These are phyloP conservation scores for Mimumesa dahlbomi DNA, from an alignment of 2,888 invertebrate genomes.

Conservation along the genomic window DNA sequence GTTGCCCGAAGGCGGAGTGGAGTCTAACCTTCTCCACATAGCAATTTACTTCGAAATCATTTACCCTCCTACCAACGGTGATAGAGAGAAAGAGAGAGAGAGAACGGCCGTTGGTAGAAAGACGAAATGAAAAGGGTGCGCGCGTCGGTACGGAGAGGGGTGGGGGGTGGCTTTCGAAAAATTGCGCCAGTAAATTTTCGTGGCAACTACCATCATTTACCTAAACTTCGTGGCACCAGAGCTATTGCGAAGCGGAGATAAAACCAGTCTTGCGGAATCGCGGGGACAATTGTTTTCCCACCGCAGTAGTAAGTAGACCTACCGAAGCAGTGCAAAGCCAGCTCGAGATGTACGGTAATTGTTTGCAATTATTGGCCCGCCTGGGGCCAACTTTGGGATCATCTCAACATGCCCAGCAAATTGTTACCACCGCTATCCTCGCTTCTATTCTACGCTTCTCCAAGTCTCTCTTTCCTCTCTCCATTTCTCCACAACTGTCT, in stretches of 20 bases:
- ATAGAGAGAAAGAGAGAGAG: constrained; percentile 21
- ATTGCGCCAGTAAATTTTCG: constrained; percentile 75
- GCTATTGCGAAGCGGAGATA: constrained; percentile 54
- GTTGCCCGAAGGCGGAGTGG: constrained; percentile 29
- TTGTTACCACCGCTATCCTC: constrained; percentile 57
- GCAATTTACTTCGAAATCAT: constrained; percentile 71
- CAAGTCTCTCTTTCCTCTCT: background rate
- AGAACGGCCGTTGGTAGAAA: constrained; percentile 15
- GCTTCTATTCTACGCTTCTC: constrained; percentile 18
- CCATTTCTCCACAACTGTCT: background rate
- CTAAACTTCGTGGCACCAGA: constrained; percentile 66
- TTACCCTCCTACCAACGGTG: constrained; percentile 57
- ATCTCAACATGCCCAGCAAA: constrained; percentile 62
- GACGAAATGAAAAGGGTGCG: constrained; percentile 41
- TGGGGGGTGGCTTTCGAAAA: constrained; percentile 68
- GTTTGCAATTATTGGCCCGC: constrained; percentile 72
- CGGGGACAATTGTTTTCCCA: constrained; percentile 66
- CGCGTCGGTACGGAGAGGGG: no score
- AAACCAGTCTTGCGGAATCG: constrained; percentile 53
- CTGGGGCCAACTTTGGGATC: constrained; percentile 64
- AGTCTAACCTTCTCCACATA: constrained; percentile 55
- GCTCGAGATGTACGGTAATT: constrained; percentile 69
- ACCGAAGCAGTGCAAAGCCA: constrained; percentile 57
- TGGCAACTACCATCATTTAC: constrained; percentile 76
- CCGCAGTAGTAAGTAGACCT: constrained; percentile 39